Evolutionary conservation across 2,797 vertebrate species (phyloP), one percentile per base, ranked within the genome.

Genomic region (Botia kubotai): DNA sequence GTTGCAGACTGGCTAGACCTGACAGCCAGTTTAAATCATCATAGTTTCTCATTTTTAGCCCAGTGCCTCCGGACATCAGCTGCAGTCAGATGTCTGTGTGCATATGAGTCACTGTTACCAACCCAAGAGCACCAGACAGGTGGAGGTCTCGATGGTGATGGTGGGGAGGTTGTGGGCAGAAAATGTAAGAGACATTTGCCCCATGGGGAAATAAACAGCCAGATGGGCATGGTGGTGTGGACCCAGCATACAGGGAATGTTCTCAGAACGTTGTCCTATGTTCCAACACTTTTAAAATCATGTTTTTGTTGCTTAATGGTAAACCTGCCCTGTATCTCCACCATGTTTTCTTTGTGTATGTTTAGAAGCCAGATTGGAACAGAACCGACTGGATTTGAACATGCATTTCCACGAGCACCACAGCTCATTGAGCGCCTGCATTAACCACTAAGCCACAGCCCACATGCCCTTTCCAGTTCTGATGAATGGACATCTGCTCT

Each of bases 91-190:
- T 81, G 75, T 79, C 48, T 66, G 81, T 78, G 67, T 71, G 60
- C 82, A 81, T 75, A 62, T 19, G 71, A 84, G 84, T 68, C 75
- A 77, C 81, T 46, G 63, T 52, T 66, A 53, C n/a, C 72, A 75
- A 81, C 75, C 71, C 65, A 33, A 5, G 50, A 74, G 48, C 55
- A 67, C 57, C 33, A 81, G 68, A 77, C 77, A 77, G 17, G 62
- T 55, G 66, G 48, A 55, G 29, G 69, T 60, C 73, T 39, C 77
- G 70, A 16, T 33, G 53, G 10, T 67, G 48, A 75, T 23, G 33
- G 17, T 71, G 39, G 21, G 21, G n/a, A 48, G 69, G 23, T 48
- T 46, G 12, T 26, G 43, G 36, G 17, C 7, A 23, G 50, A 71
- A 58, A 36, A n/a, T 55, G 17, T 55, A 6, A 53, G 29, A 67